Percentiles rank a stretch among this genome's conserved stretches.
Conservation (phyloP, 2,888 invertebrate species). For the Lasioglossum calceatum region DNA sequence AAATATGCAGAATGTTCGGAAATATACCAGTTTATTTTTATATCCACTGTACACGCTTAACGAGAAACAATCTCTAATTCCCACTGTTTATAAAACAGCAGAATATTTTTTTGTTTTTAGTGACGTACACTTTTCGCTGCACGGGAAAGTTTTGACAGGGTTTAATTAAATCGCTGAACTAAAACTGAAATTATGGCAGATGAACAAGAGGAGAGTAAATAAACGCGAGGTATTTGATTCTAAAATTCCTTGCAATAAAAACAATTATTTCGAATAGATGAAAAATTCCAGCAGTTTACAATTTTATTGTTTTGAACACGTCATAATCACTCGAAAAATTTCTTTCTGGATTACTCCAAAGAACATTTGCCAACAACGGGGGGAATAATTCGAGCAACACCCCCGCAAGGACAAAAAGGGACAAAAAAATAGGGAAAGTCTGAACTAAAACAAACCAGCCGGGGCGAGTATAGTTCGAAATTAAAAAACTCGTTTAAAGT, state of each 20-base stretch:
- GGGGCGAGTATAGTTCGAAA: not conserved
- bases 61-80: not conserved
- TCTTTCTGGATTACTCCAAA: not conserved
- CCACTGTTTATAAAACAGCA: not conserved
- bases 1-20: not conserved
- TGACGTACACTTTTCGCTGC: not conserved
- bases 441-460: not conserved
- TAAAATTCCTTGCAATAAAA: not conserved
- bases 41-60: not conserved
- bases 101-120: not conserved
- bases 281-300: not conserved
- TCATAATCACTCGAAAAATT: not conserved
- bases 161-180: not conserved
- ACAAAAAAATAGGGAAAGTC: not conserved
- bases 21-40: not conserved
- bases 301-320: not conserved
- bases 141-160: not conserved
- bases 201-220: not conserved
- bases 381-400: not conserved
- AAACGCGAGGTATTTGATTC: not conserved
- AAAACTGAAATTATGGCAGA: not conserved
- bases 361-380: not conserved
- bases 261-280: not conserved
- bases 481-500: conserved; percentile 15
- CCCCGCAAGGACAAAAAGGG: not conserved